Evolutionary conservation across 2,113 vertebrate genomes (phyloP).

Genomic region (Mohoua ochrocephala): DNA sequence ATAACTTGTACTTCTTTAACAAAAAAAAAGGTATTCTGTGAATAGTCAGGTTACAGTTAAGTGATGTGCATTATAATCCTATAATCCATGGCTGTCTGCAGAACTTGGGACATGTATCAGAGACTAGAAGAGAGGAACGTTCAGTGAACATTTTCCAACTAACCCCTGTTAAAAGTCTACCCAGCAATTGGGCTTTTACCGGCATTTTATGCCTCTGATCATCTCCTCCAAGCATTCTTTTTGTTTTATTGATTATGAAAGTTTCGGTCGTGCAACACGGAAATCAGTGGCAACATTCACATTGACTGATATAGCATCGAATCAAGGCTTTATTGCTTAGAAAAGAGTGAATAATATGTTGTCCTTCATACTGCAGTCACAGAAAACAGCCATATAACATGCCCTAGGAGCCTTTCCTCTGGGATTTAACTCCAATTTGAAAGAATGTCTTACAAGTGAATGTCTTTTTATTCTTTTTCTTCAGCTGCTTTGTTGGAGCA

Average conservation of each 20-base stretch:
- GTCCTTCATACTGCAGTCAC: neutral
- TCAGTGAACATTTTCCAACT: neutral
- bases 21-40: neutral
- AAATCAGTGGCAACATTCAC: neutral
- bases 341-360: neutral
- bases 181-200: neutral
- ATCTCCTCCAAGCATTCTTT: neutral
- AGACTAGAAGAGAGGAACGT: neutral
- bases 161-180: neutral
- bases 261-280: neutral
- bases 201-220: neutral
- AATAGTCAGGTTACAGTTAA: neutral
- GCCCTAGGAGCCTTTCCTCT: neutral
- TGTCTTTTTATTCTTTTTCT: neutral
- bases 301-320: neutral
- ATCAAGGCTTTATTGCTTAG: neutral
- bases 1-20: neutral
- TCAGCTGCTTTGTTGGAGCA: neutral
- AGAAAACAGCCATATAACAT: neutral
- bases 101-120: neutral
- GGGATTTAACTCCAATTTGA: neutral
- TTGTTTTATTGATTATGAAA: neutral
- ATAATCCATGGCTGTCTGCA: neutral
- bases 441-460: neutral
- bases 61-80: neutral